phyloP scores from a whole-genome alignment of 2,888 invertebrate genomes.

The Athalia circularis region DNA sequence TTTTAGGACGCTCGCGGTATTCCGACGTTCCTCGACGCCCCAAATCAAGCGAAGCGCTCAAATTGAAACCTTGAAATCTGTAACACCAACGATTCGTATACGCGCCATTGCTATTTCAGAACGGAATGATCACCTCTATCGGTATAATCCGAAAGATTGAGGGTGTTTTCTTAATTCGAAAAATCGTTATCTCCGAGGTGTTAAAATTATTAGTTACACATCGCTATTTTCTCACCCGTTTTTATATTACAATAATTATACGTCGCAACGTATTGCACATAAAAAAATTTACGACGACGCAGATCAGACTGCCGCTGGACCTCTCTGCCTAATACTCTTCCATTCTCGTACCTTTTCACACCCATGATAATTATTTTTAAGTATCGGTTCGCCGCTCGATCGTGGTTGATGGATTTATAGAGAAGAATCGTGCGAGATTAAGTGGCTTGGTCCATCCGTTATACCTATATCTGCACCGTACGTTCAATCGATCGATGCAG shows the following conservation, averaged over 20 bases:
- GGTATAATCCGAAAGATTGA: no score
- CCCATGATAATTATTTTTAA: constrained; percentile 37
- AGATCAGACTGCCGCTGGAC: not conserved
- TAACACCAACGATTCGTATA: no score
- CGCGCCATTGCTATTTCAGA: no score
- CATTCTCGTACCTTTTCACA: constrained; percentile 37
- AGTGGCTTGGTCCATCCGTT: constrained; percentile 13
- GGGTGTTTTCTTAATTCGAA: no score
- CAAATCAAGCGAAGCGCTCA: not conserved
- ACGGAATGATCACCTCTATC: no score
- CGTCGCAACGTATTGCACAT: not conserved
- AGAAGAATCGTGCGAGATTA: constrained; percentile 30
- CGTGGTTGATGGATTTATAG: constrained; percentile 34
- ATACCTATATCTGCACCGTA: not conserved
- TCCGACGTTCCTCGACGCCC: constrained; percentile 1
- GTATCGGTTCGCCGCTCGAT: constrained; percentile 32
- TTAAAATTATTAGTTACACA: constrained; percentile 37
- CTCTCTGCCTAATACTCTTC: not conserved
- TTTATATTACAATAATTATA: not conserved
- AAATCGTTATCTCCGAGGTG: constrained; percentile 17
- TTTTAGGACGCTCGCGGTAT: not conserved
- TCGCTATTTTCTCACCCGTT: constrained; percentile 10
- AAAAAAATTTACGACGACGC: constrained; percentile 10
- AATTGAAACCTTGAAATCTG: not conserved
- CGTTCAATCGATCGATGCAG: not conserved